Evolutionary conservation across 2,113 vertebrate species (phyloP).

Genomic region (Antigone vipio): DNA sequence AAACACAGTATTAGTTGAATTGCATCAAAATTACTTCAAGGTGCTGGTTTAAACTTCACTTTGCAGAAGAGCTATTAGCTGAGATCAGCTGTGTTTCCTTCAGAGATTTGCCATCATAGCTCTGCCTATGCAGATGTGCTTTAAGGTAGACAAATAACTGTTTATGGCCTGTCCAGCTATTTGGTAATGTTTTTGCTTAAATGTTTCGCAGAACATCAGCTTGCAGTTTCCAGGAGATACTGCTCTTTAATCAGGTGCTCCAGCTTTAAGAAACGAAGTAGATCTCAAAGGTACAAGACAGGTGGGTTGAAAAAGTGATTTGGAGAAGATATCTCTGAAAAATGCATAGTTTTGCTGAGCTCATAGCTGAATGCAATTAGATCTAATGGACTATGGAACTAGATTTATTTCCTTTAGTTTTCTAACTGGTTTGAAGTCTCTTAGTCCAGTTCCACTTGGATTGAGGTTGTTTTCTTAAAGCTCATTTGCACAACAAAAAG

Average conservation of each 20-base stretch:
- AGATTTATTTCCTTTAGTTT: background rate
- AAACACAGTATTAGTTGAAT: background rate
- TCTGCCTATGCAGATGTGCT: background rate
- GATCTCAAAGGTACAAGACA: constrained; percentile 65
- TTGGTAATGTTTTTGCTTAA: background rate
- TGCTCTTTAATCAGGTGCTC: constrained; percentile 25
- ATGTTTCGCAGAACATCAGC: constrained; percentile 68
- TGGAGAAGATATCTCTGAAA: background rate
- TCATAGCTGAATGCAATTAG: background rate
- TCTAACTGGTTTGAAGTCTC: background rate
- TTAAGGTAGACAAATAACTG: background rate
- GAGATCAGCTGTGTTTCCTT: background rate
- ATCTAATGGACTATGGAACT: background rate
- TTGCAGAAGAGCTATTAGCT: background rate
- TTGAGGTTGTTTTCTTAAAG: background rate
- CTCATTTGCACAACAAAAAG: background rate
- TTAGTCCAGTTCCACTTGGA: background rate
- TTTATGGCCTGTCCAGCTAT: background rate
- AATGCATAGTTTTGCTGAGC: background rate
- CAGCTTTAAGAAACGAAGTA: constrained; percentile 75
- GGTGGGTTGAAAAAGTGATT: constrained; percentile 60
- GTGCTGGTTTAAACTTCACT: background rate
- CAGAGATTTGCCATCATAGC: background rate
- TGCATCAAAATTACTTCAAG: background rate
- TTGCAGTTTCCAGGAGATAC: constrained; percentile 48